phyloP scores from a whole-genome alignment of 2,888 invertebrate genomes.

The Drosophila formosana region DNA sequence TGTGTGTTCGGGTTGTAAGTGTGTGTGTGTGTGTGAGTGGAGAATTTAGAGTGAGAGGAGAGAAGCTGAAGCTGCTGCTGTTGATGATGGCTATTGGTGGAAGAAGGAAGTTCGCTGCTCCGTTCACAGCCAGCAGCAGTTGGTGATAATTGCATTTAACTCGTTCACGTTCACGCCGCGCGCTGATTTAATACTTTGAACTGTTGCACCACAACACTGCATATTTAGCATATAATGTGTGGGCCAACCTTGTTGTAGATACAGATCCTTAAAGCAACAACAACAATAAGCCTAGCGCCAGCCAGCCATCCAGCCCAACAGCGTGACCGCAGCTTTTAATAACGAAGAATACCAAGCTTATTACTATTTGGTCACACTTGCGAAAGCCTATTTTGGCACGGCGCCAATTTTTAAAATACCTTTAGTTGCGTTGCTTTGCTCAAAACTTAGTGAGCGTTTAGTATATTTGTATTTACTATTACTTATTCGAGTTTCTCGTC shows the following conservation, averaged over 20 bases:
- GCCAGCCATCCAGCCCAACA: slow-evolving; percentile 54
- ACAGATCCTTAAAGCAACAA: slow-evolving; percentile 63
- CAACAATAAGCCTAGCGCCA: slow-evolving; percentile 60
- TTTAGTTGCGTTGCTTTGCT: too few species aligned
- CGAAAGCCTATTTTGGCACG: too few species aligned
- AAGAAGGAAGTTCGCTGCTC: slow-evolving; percentile 22
- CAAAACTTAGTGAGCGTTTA: too few species aligned
- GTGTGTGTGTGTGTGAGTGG: slow-evolving; percentile 8
- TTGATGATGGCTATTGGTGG: slow-evolving; percentile 1
- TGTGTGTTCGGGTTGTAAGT: slow-evolving; percentile 12
- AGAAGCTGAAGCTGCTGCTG: slow-evolving; percentile 19
- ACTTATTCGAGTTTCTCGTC: too few species aligned
- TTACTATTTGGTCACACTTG: background rate
- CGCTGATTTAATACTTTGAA: slow-evolving; percentile 61
- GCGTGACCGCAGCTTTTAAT: background rate
- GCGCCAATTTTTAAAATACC: too few species aligned
- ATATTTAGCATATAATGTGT: slow-evolving; percentile 62
- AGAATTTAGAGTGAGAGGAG: slow-evolving; percentile 4
- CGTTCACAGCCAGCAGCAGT: slow-evolving; percentile 33
- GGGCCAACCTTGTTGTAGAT: slow-evolving; percentile 66
- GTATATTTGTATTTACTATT: background rate
- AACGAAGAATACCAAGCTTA: background rate
- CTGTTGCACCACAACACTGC: slow-evolving; percentile 74
- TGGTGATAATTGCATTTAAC: slow-evolving; percentile 54
- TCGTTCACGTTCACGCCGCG: slow-evolving; percentile 57